phyloP scores from a whole-genome alignment of 2,797 vertebrate genomes.

The Onychomys torridus region DNA sequence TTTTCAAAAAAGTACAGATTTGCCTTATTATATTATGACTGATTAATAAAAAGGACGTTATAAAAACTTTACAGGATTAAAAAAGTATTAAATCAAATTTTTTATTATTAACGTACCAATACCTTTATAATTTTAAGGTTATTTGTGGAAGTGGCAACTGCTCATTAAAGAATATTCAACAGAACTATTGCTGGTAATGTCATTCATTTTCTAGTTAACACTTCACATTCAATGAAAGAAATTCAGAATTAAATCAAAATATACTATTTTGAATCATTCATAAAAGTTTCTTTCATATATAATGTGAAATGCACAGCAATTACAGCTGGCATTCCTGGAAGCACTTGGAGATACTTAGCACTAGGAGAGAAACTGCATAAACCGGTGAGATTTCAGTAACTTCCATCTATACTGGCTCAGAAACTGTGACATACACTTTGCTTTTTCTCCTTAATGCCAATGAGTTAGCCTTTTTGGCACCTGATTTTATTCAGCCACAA shows the following conservation, averaged over 20 bases:
- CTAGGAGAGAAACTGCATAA: constrained; percentile 2
- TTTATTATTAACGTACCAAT: constrained; percentile 76
- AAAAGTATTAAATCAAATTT: constrained; percentile 81
- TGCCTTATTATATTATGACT: constrained; percentile 73
- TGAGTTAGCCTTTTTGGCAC: constrained; percentile 61
- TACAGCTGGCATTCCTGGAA: constrained; percentile 66
- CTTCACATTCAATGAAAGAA: constrained; percentile 82
- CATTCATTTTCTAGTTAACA: constrained; percentile 77
- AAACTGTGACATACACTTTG: constrained; percentile 4
- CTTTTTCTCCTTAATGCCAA: constrained; percentile 54
- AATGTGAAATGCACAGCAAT: constrained; percentile 70
- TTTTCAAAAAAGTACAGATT: constrained; percentile 82
- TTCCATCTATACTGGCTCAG: constrained; percentile 74
- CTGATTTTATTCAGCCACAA: constrained; percentile 57
- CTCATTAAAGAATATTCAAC: constrained; percentile 80
- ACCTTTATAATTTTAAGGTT: constrained; percentile 82
- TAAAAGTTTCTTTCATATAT: constrained; percentile 63
- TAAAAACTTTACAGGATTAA: constrained; percentile 84
- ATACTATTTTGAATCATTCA: constrained; percentile 79
- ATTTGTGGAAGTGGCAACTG: constrained; percentile 74
- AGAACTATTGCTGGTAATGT: constrained; percentile 87
- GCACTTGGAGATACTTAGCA: constrained; percentile 20
- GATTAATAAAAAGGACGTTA: constrained; percentile 76
- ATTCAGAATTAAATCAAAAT: constrained; percentile 81
- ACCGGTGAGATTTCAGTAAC: constrained; percentile 32